These are phyloP conservation scores for Gavia stellata DNA, from an alignment of 2,113 vertebrate species.

Conservation along the genomic window DNA sequence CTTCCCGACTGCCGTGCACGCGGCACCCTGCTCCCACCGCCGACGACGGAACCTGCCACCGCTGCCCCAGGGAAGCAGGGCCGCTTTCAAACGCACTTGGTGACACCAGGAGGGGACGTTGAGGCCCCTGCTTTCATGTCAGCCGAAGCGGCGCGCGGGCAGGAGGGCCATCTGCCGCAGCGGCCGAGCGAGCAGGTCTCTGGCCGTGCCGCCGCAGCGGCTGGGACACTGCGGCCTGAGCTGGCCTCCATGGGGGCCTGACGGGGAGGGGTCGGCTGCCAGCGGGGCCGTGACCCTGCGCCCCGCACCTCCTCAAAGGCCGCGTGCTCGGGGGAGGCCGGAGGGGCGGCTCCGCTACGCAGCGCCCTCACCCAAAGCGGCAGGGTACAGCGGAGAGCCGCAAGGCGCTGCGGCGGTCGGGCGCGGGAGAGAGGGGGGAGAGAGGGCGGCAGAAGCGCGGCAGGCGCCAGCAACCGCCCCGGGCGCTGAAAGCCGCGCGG, in stretches of 20 bases:
- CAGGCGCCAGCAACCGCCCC: neutral
- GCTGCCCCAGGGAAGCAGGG: neutral
- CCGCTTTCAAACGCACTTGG: fast-evolving
- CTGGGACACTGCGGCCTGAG: neutral
- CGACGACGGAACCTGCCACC: neutral
- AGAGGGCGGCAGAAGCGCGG: neutral
- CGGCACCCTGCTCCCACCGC: neutral
- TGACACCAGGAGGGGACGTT: neutral
- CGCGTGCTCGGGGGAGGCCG: neutral
- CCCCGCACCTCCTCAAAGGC: neutral
- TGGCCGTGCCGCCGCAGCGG: neutral
- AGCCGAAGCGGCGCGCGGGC: neutral
- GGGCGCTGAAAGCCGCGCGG: neutral
- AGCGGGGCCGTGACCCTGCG: neutral
- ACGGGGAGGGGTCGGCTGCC: neutral
- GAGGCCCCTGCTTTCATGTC: neutral
- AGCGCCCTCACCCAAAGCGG: too few relatives aligned
- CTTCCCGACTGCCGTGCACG: too few relatives aligned
- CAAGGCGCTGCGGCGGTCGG: neutral
- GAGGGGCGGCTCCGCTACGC: neutral
- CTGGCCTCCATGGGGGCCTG: too few relatives aligned
- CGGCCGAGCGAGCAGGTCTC: neutral
- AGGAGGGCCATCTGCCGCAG: neutral
- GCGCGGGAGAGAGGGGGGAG: too few relatives aligned
- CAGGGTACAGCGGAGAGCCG: neutral